A percentile compares a stretch with the other conserved stretches of the same genome.
These are phyloP conservation scores for Biston stratarius DNA, from an alignment of 2,888 invertebrate genomes.

Conservation along the genomic window DNA sequence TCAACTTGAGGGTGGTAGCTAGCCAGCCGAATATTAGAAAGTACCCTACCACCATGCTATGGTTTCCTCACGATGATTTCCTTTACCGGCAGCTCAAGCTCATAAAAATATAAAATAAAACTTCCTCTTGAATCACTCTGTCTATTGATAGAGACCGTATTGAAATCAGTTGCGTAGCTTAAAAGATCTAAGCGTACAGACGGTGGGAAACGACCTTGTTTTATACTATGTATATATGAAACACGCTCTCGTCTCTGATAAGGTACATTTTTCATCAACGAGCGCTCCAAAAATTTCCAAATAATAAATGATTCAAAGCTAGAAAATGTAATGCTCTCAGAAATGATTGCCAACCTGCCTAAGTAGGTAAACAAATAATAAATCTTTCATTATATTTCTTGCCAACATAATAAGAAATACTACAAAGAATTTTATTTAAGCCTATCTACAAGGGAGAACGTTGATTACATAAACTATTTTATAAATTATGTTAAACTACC, in stretches of 20 bases:
- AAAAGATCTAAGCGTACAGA: too few relatives aligned
- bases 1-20: too few relatives aligned
- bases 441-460: neutral
- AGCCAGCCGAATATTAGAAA: too few relatives aligned
- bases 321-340: neutral
- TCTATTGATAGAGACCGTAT: too few relatives aligned
- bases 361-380: neutral
- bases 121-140: too few relatives aligned
- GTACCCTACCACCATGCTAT: too few relatives aligned
- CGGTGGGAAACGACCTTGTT: too few relatives aligned
- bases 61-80: too few relatives aligned
- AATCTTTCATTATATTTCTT: neutral
- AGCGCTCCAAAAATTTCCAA: neutral
- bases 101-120: too few relatives aligned
- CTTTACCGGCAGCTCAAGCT: too few relatives aligned
- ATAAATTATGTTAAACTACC: neutral
- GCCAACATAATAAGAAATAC: neutral
- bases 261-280: neutral
- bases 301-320: neutral
- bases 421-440: neutral
- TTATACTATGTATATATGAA: too few relatives aligned
- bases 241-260: neutral
- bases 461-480: neutral
- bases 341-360: slow-evolving; percentile 2
- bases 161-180: too few relatives aligned